These are phyloP conservation scores for Leptinotarsa juncta DNA, from an alignment of 2,888 invertebrate genomes.

Conservation along the genomic window DNA sequence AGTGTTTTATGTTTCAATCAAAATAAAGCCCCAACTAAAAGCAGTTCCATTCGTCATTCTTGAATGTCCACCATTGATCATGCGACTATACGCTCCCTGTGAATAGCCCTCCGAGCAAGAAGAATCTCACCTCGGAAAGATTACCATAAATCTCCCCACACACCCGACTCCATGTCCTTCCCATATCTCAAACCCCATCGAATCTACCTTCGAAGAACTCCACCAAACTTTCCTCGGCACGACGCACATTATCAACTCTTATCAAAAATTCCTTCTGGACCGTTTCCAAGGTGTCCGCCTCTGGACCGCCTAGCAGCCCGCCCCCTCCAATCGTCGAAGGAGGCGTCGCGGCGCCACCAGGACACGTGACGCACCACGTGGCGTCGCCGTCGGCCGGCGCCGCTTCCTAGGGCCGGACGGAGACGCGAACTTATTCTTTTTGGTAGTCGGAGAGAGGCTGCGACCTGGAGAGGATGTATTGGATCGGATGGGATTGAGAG, in stretches of 20 bases:
- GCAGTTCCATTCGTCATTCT: too few relatives aligned
- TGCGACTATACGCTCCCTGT: too few relatives aligned
- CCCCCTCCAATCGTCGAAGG: conserved; percentile 47
- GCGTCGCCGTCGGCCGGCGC: conserved; percentile 50
- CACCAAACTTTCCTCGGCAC: conserved; percentile 17
- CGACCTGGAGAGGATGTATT: background rate
- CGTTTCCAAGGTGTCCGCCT: conserved; percentile 16
- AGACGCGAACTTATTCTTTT: conserved; percentile 5
- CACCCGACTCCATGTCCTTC: background rate
- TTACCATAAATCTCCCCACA: background rate
- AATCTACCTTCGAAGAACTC: conserved; percentile 18
- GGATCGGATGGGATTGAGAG: background rate
- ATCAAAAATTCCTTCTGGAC: conserved; percentile 22
- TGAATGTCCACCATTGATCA: too few relatives aligned
- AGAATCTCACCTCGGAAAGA: background rate
- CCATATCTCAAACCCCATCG: conserved; percentile 6
- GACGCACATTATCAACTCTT: conserved; percentile 2
- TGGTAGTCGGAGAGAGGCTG: conserved; percentile 18
- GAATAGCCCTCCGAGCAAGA: too few relatives aligned
- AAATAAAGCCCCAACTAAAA: too few relatives aligned
- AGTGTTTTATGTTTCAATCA: too few relatives aligned
- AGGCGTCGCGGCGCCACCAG: conserved; percentile 57
- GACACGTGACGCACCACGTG: conserved; percentile 62
- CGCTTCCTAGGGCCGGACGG: conserved; percentile 24
- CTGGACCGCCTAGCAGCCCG: conserved; percentile 22